These are phyloP conservation scores for Lepus europaeus DNA, from an alignment of 2,113 vertebrate species.

Conservation along the genomic window DNA sequence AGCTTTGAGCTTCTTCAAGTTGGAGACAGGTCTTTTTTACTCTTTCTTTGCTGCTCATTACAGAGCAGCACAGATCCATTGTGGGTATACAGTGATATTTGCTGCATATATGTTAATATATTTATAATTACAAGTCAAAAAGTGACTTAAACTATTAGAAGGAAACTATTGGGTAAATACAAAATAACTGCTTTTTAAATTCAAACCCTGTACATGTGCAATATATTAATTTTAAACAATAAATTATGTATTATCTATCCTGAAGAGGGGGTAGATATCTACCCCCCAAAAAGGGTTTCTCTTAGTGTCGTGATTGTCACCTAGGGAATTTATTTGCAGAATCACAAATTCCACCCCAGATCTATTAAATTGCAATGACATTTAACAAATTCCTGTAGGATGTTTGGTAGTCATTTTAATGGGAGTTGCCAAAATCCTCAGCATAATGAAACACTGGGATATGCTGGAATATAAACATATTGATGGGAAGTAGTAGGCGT, in stretches of 20 bases:
- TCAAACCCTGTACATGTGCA: background rate
- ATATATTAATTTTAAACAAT: background rate
- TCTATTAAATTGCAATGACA: background rate
- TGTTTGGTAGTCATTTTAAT: background rate
- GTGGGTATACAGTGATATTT: background rate
- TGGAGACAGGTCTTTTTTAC: background rate
- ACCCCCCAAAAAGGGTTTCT: background rate
- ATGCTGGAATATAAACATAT: background rate
- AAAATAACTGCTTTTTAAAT: background rate
- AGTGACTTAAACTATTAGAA: background rate
- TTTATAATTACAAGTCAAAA: background rate
- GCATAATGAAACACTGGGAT: background rate
- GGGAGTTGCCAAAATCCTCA: background rate
- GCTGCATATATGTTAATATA: background rate
- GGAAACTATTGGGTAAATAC: background rate
- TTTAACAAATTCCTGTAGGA: background rate
- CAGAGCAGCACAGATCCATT: background rate
- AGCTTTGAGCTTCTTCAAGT: background rate
- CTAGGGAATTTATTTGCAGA: background rate
- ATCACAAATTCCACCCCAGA: background rate
- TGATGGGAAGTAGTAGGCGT: background rate
- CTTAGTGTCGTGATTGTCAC: background rate
- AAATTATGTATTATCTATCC: background rate
- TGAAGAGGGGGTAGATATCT: background rate
- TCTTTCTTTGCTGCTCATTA: background rate